phyloP scores from a whole-genome alignment of 2,113 vertebrate species.

The Chaenocephalus aceratus region DNA sequence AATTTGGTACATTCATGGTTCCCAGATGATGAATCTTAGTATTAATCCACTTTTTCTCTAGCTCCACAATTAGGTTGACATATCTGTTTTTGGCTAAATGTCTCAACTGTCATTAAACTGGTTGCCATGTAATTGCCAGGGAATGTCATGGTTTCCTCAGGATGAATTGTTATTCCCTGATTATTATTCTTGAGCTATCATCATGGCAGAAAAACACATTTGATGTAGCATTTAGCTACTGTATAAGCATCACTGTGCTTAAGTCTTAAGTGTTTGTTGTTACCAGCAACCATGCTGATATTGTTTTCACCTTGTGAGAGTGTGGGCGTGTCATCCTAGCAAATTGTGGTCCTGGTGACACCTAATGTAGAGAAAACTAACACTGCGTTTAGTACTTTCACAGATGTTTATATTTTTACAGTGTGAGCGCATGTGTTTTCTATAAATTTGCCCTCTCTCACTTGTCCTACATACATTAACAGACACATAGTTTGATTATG shows the following conservation, averaged over 20 bases:
- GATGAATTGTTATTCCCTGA: background rate
- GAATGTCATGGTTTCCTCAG: too few relatives aligned
- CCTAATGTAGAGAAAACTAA: too few relatives aligned
- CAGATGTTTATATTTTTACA: too few relatives aligned
- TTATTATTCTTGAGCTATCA: background rate
- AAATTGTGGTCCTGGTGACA: too few relatives aligned
- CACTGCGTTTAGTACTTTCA: too few relatives aligned
- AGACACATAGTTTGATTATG: constrained; percentile 37
- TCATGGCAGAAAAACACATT: background rate
- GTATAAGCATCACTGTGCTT: background rate
- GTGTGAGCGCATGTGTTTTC: constrained; percentile 7
- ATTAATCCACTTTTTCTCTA: background rate
- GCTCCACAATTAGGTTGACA: background rate
- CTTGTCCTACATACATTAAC: constrained; percentile 24
- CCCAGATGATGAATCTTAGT: background rate
- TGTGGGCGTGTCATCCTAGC: too few relatives aligned
- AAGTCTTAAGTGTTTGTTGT: background rate
- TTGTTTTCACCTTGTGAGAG: constrained; percentile 10
- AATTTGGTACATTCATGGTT: background rate
- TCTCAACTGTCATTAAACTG: background rate
- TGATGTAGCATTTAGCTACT: background rate
- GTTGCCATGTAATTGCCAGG: background rate
- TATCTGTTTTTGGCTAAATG: background rate
- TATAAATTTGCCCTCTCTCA: background rate
- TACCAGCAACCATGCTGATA: too few relatives aligned